phyloP scores from a whole-genome alignment of 1,140 invertebrate genomes.

The Magallana angulata region DNA sequence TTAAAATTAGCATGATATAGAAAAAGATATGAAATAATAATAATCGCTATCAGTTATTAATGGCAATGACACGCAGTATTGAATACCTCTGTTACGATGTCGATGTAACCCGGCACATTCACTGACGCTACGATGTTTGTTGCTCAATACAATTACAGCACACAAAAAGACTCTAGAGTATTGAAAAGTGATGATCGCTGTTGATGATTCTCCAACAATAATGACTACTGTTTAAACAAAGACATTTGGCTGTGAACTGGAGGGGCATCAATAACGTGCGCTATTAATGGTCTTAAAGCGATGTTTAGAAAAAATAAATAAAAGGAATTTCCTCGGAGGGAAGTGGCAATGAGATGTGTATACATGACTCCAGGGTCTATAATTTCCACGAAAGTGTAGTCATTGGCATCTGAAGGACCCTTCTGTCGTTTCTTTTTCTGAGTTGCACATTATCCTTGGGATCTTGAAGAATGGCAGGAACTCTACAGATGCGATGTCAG shows the following conservation, averaged over 20 bases:
- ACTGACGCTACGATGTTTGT: slow-evolving; percentile 1
- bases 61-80: too few relatives aligned
- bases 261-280: background rate
- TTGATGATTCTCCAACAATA: background rate
- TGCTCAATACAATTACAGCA: slow-evolving; percentile 10
- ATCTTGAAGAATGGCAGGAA: slow-evolving; percentile 20
- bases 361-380: background rate
- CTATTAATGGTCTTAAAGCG: slow-evolving; percentile 18
- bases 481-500: slow-evolving; percentile 5
- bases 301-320: slow-evolving; percentile 2
- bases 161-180: background rate
- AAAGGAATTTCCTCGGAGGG: background rate
- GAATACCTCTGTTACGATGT: background rate
- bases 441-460: background rate
- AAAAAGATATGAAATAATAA: too few relatives aligned
- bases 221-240: background rate
- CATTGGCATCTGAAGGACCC: background rate
- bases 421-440: background rate
- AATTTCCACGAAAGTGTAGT: background rate
- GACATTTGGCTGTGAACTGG: slow-evolving; percentile 22
- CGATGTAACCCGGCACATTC: background rate
- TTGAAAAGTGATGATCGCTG: background rate
- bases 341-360: slow-evolving; percentile 10
- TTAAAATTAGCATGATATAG: too few relatives aligned
- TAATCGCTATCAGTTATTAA: too few relatives aligned